Conservation (phyloP, 2,888 invertebrate genomes). For the Orgyia antiqua region DNA sequence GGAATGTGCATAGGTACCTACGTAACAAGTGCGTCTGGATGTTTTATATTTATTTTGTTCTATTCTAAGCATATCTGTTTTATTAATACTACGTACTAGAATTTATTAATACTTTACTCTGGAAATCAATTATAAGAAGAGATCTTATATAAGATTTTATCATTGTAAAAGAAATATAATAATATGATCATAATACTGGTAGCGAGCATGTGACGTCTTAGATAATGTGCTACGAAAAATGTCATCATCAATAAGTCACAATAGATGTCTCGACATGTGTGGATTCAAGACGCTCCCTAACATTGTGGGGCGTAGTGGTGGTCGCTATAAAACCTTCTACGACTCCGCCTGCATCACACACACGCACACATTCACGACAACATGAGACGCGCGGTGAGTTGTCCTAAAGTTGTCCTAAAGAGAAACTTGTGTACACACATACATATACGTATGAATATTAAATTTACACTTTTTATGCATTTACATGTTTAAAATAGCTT, state of each 20-base stretch:
- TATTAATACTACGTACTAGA: too few relatives aligned
- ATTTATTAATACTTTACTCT: too few relatives aligned
- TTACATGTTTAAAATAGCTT: too few relatives aligned
- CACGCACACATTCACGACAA: slow-evolving; percentile 41
- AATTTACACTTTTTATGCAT: slow-evolving; percentile 17
- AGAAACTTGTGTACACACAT: slow-evolving; percentile 41
- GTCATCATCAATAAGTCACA: slow-evolving; percentile 22
- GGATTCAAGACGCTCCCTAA: slow-evolving; percentile 27
- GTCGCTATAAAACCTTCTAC: slow-evolving; percentile 55
- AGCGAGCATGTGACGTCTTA: too few relatives aligned
- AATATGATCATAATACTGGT: too few relatives aligned
- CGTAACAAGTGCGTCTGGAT: too few relatives aligned
- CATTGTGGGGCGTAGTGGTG: slow-evolving; percentile 44
- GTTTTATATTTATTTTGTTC: too few relatives aligned
- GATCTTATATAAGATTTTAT: too few relatives aligned
- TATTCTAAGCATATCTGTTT: too few relatives aligned
- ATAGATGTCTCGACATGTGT: slow-evolving; percentile 16
- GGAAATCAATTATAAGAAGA: too few relatives aligned
- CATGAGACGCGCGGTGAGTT: slow-evolving; percentile 72
- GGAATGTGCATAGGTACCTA: too few relatives aligned
- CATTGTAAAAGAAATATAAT: too few relatives aligned
- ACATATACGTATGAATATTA: slow-evolving; percentile 23
- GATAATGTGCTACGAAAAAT: slow-evolving; percentile 13
- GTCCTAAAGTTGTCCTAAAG: slow-evolving; percentile 33
- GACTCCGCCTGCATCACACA: slow-evolving; percentile 39